Evolutionary conservation across 23 tunicate species (phyloP).

Genomic region (Aplidium turbinatum): DNA sequence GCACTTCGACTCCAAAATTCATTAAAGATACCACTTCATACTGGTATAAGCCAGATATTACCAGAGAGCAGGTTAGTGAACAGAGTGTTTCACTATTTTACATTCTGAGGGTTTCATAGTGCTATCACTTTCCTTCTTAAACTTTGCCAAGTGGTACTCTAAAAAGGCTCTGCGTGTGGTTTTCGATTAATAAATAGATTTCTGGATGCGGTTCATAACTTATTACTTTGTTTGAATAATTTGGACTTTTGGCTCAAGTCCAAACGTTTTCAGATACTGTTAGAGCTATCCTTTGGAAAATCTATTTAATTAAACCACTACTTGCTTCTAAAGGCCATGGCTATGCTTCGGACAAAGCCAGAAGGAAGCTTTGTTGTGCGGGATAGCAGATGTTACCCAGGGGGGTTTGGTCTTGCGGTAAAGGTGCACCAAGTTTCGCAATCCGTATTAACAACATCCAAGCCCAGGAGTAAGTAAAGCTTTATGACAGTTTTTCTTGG

Average conservation of each 20-base stretch:
- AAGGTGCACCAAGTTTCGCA: conserved; percentile 78
- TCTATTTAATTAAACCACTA: no score
- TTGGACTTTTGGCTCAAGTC: no score
- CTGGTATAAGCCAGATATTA: conserved; percentile 90
- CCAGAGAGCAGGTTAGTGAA: conserved; percentile 62
- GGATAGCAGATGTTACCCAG: conserved; percentile 87
- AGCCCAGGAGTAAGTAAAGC: conserved; percentile 78
- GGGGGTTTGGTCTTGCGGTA: conserved; percentile 89
- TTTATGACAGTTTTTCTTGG: neutral
- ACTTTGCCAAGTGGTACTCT: no score
- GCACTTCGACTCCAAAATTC: conserved; percentile 65
- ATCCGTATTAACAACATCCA: conserved; percentile 65
- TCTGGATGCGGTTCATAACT: no score
- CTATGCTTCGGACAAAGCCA: conserved; percentile 54
- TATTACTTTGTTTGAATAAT: no score
- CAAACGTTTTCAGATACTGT: no score
- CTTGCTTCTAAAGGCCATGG: conserved; percentile 53
- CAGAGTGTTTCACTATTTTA: no score
- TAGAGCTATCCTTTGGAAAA: no score
- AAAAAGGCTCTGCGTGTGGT: no score
- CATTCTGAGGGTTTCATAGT: no score
- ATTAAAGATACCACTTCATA: conserved; percentile 79
- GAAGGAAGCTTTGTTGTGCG: conserved; percentile 90
- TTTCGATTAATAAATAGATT: no score
- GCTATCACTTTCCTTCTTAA: no score